Conservation (phyloP, 1,140 invertebrate genomes). For the Stenopsyche tienmushanensis region DNA sequence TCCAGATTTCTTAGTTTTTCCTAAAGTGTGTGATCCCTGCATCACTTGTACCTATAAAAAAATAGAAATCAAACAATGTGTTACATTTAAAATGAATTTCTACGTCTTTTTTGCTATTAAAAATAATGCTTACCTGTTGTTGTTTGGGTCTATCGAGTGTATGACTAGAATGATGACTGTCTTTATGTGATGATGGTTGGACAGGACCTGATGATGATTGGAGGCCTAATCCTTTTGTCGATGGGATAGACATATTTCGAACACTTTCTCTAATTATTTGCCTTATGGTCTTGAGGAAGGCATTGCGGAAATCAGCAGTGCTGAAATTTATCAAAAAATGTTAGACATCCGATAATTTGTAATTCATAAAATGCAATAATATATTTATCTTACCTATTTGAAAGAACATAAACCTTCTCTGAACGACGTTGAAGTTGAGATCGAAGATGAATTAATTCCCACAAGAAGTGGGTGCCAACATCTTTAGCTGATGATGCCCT, state of each 20-base stretch:
- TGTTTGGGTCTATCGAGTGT: conserved; percentile 63
- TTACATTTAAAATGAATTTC: background rate
- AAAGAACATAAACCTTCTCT: conserved; percentile 95
- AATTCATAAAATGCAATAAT: too few species aligned
- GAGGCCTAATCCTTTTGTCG: conserved; percentile 64
- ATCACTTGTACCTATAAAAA: conserved; percentile 58
- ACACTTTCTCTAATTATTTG: conserved; percentile 96
- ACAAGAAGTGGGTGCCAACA: conserved; percentile 92
- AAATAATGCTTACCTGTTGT: conserved; percentile 46
- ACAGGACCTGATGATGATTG: conserved; percentile 48
- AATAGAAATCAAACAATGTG: conserved; percentile 23
- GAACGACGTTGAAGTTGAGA: conserved; percentile 90
- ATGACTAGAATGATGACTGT: conserved; percentile 52
- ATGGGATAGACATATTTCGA: conserved; percentile 90
- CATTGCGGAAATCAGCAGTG: conserved; percentile 92
- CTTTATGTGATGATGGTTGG: conserved; percentile 39
- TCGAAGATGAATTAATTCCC: conserved; percentile 94
- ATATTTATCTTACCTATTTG: conserved; percentile 93
- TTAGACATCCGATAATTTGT: too few species aligned
- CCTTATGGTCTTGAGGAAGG: conserved; percentile 93
- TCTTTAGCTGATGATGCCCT: conserved; percentile 87
- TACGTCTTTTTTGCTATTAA: conserved; percentile 3
- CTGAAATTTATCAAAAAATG: conserved; percentile 57
- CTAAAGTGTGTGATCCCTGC: conserved; percentile 69
- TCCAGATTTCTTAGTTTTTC: conserved; percentile 71